phyloP scores from a whole-genome alignment of 2,797 vertebrate genomes.

The Cottoperca gobio region DNA sequence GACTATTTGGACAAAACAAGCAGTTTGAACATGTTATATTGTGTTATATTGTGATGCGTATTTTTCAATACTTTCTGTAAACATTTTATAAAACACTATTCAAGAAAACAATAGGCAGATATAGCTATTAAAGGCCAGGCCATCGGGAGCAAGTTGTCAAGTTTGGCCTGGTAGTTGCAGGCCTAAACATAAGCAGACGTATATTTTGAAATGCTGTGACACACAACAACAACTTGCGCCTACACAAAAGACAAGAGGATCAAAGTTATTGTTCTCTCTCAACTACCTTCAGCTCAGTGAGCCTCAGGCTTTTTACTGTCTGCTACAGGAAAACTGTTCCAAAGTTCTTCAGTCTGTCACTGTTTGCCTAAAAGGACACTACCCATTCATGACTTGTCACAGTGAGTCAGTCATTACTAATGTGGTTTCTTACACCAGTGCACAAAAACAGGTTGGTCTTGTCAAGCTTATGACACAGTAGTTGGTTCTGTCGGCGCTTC shows the following conservation, averaged over 20 bases:
- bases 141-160: no score
- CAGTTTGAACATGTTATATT: background rate
- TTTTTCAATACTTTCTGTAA: background rate
- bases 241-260: slow-evolving; percentile 13
- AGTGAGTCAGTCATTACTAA: slow-evolving; percentile 83
- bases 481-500: slow-evolving; percentile 28
- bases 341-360: slow-evolving; percentile 60
- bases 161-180: no score
- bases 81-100: background rate
- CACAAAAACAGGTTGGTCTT: slow-evolving; percentile 87
- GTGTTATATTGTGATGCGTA: background rate
- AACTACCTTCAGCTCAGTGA: background rate
- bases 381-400: slow-evolving; percentile 71
- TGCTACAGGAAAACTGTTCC: slow-evolving; percentile 50
- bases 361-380: slow-evolving; percentile 70
- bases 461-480: slow-evolving; percentile 73
- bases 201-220: slow-evolving; percentile 23
- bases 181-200: background rate
- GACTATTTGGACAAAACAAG: background rate
- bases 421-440: slow-evolving; percentile 75
- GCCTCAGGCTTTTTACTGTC: slow-evolving; percentile 15
- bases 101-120: background rate
- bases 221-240: slow-evolving; percentile 2
- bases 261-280: slow-evolving; percentile 31
- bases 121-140: no score